These are phyloP conservation scores for Tetropium fuscum DNA, from an alignment of 2,888 invertebrate genomes.

Conservation along the genomic window DNA sequence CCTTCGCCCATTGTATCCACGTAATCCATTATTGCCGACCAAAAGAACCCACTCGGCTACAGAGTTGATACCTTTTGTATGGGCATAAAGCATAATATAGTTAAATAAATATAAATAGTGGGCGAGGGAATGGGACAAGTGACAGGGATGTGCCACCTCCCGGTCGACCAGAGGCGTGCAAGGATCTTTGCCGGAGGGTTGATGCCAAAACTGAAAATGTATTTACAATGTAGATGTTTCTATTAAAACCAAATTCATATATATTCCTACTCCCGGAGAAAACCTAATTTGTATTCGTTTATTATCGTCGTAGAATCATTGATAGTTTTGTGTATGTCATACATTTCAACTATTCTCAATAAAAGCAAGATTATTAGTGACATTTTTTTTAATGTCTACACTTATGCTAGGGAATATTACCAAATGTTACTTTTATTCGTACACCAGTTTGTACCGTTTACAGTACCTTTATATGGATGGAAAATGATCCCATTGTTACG, in stretches of 20 bases:
- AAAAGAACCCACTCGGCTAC: conserved; percentile 46
- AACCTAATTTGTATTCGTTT: too few species aligned
- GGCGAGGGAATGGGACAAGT: conserved; percentile 60
- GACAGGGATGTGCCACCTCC: conserved; percentile 59
- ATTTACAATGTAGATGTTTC: too few species aligned
- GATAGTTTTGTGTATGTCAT: neutral
- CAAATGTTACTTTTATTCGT: too few species aligned
- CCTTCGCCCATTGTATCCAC: conserved; percentile 43
- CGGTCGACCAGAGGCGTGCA: too few species aligned
- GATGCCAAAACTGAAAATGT: too few species aligned
- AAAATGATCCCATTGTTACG: neutral
- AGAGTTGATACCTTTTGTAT: conserved; percentile 57
- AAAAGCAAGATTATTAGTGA: neutral
- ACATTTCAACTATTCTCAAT: neutral
- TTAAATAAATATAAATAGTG: conserved; percentile 61
- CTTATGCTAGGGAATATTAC: too few species aligned
- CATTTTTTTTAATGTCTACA: too few species aligned
- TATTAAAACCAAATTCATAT: neutral
- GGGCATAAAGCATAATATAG: conserved; percentile 51
- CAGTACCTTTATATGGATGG: too few species aligned
- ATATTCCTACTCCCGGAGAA: neutral
- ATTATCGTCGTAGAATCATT: too few species aligned
- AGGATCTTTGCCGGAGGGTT: conserved; percentile 50
- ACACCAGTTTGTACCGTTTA: too few species aligned
- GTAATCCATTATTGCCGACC: conserved; percentile 45